These are phyloP conservation scores for Scrobipalpa costella DNA, from an alignment of 2,888 invertebrate genomes.

Conservation along the genomic window DNA sequence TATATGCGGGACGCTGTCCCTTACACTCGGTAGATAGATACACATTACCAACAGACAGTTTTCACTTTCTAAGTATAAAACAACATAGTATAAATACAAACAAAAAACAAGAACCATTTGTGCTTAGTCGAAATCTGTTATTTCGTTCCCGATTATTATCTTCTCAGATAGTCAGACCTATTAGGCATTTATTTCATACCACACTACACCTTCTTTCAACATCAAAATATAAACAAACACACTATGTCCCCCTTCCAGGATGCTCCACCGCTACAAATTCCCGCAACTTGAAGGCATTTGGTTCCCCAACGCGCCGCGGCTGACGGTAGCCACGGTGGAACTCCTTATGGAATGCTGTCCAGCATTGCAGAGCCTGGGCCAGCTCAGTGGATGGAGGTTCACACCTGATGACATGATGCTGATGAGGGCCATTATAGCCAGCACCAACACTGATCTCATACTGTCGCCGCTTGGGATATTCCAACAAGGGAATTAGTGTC, in stretches of 20 bases:
- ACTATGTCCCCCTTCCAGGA: conserved; percentile 66
- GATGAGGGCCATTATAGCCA: conserved; percentile 83
- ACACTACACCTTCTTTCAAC: not conserved
- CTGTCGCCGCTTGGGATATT: conserved; percentile 82
- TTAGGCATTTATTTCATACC: not conserved
- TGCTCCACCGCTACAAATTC: conserved; percentile 84
- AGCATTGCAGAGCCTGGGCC: conserved; percentile 83
- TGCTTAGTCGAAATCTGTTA: too few relatives aligned
- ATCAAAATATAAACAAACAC: not conserved
- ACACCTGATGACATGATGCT: conserved; percentile 85
- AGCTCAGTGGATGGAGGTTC: conserved; percentile 85
- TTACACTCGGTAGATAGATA: too few relatives aligned
- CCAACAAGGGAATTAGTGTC: conserved; percentile 59
- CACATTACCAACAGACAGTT: too few relatives aligned
- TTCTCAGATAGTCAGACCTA: not conserved
- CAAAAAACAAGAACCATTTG: too few relatives aligned
- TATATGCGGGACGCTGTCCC: too few relatives aligned
- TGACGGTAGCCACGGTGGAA: conserved; percentile 83
- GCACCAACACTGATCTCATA: conserved; percentile 84
- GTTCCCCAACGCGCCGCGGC: conserved; percentile 84
- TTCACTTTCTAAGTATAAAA: too few relatives aligned
- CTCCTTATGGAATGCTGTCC: conserved; percentile 85
- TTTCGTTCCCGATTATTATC: not conserved
- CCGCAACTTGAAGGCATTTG: conserved; percentile 84
- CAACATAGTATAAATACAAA: too few relatives aligned